Evolutionary conservation across 2,113 vertebrate species (phyloP), one percentile per base, ranked within the genome.

Genomic region (Paralichthys olivaceus): DNA sequence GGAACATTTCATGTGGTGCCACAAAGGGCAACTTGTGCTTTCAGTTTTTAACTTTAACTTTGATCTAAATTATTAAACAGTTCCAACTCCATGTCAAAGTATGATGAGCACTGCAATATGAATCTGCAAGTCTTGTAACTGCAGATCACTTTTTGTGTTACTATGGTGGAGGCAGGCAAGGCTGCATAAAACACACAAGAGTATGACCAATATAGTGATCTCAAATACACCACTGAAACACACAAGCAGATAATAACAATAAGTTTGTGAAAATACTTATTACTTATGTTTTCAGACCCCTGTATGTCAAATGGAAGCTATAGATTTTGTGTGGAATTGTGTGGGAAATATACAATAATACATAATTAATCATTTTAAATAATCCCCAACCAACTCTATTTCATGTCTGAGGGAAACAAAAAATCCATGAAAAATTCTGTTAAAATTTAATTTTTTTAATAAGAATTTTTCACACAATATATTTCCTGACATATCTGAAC

Each of bases 41-140:
- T 68, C 26, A 28, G 17, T 80, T 61, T 22, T 57, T 59, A 26
- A 87, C 53, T 87, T 87, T 75, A 14, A 65, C 75, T 84, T 83
- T 86, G 59, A 79, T 83, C 49, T 81, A 57, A 68, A 80, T 86
- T 72, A 81, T 83, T 63, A 19, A 83, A 51, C 43, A 49, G 49
- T 67, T 72, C 64, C 69, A 13, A 23, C 29, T 77, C 59, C 25
- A 19, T 55, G 57, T 84, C 51, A 71, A 60, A 81, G 59, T 74
- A 61, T 57, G 61, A 70, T 51, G 23, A 75, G 69, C 2, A 7
- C 37, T 37, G 40, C 40, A 64, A 23, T 75, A 9, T 59, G 22
- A 65, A 63, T 77, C 62, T 72, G 29, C 19, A 72, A 28, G 40
- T 29, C 49, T 22, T 58, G 23, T 17, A 51, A n/a, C 25, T 17